Evolutionary conservation across 2,888 invertebrate genomes (phyloP), one percentile per base, ranked within the genome.

Genomic region (Bedellia somnulentella): DNA sequence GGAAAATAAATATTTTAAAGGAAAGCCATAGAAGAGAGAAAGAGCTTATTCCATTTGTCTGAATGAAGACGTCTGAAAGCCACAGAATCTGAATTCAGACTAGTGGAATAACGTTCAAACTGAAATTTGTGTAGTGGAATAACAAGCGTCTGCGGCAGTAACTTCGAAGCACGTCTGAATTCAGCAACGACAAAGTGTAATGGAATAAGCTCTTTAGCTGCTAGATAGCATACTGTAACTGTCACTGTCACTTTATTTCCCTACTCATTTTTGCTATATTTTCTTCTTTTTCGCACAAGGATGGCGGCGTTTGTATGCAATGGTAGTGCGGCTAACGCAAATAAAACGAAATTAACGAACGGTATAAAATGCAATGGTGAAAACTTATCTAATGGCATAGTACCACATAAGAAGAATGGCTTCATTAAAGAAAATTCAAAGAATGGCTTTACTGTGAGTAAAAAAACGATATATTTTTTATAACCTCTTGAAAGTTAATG

Each of bases 401-500:
- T 47, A 14, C 46, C 40, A 13, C 41, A 44, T 32, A 38, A 50
- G 35, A 55, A 46, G 41, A 73, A 73, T 49, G 67, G 70, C 30
- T 52, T 46, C 37, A 36, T 43, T 29, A 66, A 61, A 37, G 34
- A 42, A 38, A 34, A 41, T 37, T 22, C 42, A 33, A 44, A 37
- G 29, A 63, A 68, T 50, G 61, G 59, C 31, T 40, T 51, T 31
- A 40, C 37, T 36, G 71, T 71, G 42, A 71, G 70, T 68, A 47
- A 35, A 43, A 29, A 37, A 35, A 38, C 42, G 30, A 41, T 44
- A 46, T 47, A n/a, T n/a, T n/a, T n/a, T n/a, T n/a, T 45, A 43
- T 48, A 43, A 45, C 43, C 42, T 42, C 31, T 25, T 27, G 28
- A 35, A 35, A 31, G 27, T 30, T n/a, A n/a, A n/a, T n/a, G n/a